phyloP scores from a whole-genome alignment of 1,140 invertebrate species.

The Anoplolepis gracilipes region DNA sequence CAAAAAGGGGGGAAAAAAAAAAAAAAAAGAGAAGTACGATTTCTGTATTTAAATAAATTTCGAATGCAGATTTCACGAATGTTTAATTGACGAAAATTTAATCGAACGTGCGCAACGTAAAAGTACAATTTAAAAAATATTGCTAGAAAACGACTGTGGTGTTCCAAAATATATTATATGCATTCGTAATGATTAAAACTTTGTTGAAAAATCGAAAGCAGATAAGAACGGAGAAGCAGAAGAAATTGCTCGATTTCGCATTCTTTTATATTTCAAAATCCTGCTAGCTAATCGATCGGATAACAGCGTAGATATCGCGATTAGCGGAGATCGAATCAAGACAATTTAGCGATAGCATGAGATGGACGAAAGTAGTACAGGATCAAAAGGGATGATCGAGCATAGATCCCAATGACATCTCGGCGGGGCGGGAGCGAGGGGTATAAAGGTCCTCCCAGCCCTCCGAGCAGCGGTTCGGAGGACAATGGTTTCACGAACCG shows the following conservation, averaged over 20 bases:
- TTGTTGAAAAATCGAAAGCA: background rate
- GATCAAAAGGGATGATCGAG: slow-evolving; percentile 52
- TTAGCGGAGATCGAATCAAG: background rate
- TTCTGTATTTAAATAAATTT: background rate
- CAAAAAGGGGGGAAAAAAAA: no score
- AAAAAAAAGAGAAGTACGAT: background rate
- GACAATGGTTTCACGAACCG: slow-evolving; percentile 81
- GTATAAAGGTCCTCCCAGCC: slow-evolving; percentile 81
- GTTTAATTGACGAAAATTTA: background rate
- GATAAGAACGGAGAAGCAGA: background rate
- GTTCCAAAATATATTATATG: background rate
- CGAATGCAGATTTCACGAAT: background rate
- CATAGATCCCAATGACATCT: slow-evolving; percentile 83
- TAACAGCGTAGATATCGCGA: slow-evolving; percentile 19
- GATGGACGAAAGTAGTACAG: slow-evolving; percentile 1
- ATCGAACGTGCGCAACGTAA: background rate
- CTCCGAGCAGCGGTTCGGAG: slow-evolving; percentile 82
- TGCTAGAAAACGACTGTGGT: background rate
- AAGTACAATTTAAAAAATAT: background rate
- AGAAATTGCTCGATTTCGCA: background rate
- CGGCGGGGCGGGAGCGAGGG: slow-evolving; percentile 82
- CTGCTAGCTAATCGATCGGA: background rate
- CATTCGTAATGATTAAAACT: background rate
- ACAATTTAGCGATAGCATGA: slow-evolving; percentile 3
- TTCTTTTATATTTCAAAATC: slow-evolving; percentile 36